Percentiles rank a stretch among this genome's conserved stretches.
These are phyloP conservation scores for Rhipidura dahli DNA, from an alignment of 2,113 vertebrate genomes.

Conservation along the genomic window DNA sequence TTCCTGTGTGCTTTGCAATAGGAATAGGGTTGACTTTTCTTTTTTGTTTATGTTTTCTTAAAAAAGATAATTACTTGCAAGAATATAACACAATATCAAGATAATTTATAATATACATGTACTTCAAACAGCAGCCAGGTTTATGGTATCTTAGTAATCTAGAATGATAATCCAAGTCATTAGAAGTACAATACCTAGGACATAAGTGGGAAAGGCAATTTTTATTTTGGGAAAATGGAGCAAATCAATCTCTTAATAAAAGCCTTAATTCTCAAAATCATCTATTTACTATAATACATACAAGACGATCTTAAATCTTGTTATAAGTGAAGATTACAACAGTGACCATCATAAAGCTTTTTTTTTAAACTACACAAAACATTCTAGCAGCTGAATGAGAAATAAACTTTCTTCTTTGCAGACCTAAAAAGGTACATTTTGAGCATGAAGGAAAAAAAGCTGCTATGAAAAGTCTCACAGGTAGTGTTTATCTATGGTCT, in stretches of 20 bases:
- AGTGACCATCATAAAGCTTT: conserved; percentile 69
- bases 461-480: conserved; percentile 59
- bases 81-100: conserved; percentile 78
- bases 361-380: conserved; percentile 75
- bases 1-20: conserved; percentile 80
- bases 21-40: conserved; percentile 65
- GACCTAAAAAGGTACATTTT: conserved; percentile 45
- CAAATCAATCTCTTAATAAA: conserved; percentile 83
- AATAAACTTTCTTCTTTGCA: conserved; percentile 38
- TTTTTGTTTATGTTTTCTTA: conserved; percentile 77
- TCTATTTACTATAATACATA: conserved; percentile 94
- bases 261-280: conserved; percentile 87
- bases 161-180: conserved; percentile 67
- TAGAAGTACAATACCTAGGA: conserved; percentile 82
- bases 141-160: conserved; percentile 66
- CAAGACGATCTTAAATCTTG: conserved; percentile 83
- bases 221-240: conserved; percentile 78
- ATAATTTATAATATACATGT: conserved; percentile 83
- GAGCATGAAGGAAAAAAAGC: conserved; percentile 53
- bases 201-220: conserved; percentile 71
- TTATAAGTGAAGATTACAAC: conserved; percentile 72
- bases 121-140: conserved; percentile 76
- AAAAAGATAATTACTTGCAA: conserved; percentile 82
- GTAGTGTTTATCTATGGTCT: conserved; percentile 63
- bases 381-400: conserved; percentile 78